Base-by-base conservation (phyloP, 2,113 vertebrate species). In the Thymallus thymallus region DNA sequence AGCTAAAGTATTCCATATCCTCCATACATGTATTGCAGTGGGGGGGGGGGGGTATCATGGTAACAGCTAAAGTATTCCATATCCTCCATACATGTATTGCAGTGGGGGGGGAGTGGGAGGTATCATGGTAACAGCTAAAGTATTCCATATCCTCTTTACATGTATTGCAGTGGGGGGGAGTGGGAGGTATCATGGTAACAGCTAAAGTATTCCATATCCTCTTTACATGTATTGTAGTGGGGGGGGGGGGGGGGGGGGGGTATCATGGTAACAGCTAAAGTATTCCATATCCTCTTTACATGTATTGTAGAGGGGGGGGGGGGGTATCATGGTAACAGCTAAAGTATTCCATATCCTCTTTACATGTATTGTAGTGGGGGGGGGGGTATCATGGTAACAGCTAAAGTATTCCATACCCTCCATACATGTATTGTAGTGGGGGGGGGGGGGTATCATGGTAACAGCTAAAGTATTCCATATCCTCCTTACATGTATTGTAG, bases 121-220 rank as follows among this genome's bases (percentile, higher is more conserved):
- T 16, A 30, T 77, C 75, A 74, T 72, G 74, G 13, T 75, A 70
- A 18, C 35, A 67, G 69, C 68, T 61, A 9, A 35, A 23, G 77
- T 9, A 41, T 71, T 69, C 76, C 30, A 64, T 65, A 66, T 48
- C 35, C 29, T 6, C 22, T 7, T 62, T n/a, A 61, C 20, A 6
- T 64, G 23, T 0, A 2, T n/a, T n/a, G n/a, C 30, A 64, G 30
- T 64, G 22, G 66, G 72, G 62, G 58, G 26, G 1, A 2, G n/a
- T 22, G n/a, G 13, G 29, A 46, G 23, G 7, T 16, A 30, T 77
- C 75, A 74, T 72, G 74, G 13, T 75, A 70, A 18, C 35, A 67
- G 69, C 68, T 61, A 9, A 35, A 23, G 77, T 9, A 41, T 71
- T 69, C 76, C 30, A 64, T 65, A 66, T 48, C 35, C 29, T 6